Evolutionary conservation across 2,888 invertebrate species (phyloP).

Genomic region (Lissonota sp.): DNA sequence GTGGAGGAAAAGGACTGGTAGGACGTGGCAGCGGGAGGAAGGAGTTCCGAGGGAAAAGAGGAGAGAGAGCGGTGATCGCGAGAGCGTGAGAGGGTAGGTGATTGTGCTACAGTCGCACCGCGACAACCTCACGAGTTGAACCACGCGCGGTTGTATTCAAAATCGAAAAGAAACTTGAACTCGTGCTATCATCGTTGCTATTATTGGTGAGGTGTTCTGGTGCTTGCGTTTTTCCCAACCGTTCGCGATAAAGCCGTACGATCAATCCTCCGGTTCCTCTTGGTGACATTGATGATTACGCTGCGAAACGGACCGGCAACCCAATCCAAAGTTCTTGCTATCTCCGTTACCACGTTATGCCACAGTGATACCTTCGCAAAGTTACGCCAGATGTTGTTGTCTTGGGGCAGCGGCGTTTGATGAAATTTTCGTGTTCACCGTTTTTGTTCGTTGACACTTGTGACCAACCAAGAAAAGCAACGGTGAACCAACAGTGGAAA

Average conservation of each 20-base stretch:
- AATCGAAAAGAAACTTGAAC: conserved; percentile 28
- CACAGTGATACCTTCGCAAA: conserved; percentile 73
- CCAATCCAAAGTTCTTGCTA: not conserved
- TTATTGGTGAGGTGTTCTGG: conserved; percentile 23
- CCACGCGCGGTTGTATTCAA: conserved; percentile 72
- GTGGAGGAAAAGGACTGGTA: conserved; percentile 54
- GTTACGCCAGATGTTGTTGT: conserved; percentile 60
- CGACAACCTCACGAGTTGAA: conserved; percentile 81
- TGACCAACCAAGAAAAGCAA: not conserved
- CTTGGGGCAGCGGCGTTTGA: conserved; percentile 16
- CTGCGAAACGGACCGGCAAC: not conserved
- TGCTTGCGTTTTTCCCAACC: conserved; percentile 39
- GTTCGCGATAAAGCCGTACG: not conserved
- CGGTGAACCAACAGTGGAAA: not conserved
- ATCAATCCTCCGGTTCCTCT: too few relatives aligned
- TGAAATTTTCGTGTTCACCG: conserved; percentile 6
- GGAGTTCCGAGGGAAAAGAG: conserved; percentile 40
- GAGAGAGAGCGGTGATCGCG: conserved; percentile 58
- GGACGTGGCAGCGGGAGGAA: conserved; percentile 46
- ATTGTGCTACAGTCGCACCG: conserved; percentile 83
- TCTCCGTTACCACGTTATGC: conserved; percentile 2
- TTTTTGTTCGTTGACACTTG: not conserved
- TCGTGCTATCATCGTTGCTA: conserved; percentile 39
- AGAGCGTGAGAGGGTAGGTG: conserved; percentile 79
- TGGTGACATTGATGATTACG: not conserved